Evolutionary conservation across 2,797 vertebrate species (phyloP), one percentile per base, ranked within the genome.

Genomic region (Acrocephalus scirpaceus): DNA sequence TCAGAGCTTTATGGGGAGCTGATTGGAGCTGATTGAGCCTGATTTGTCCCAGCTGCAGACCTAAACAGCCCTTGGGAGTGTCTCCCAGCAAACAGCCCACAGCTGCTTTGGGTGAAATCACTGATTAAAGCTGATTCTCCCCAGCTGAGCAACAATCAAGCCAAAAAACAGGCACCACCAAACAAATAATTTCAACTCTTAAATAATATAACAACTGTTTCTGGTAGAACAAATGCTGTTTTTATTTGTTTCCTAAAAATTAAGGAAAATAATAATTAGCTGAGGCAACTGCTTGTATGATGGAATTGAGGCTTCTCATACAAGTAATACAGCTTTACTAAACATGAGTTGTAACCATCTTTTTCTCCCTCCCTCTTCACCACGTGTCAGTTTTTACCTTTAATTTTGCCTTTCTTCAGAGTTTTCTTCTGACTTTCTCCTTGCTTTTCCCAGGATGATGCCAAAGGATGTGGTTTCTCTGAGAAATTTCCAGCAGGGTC

Each of bases 221-320:
- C 66, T 92, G 80, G 71, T 93, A 90, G 82, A 94, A 91, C 54
- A 92, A 96, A 88, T 40, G 62, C 23, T 76, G 53, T 2, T 84
- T 96, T 96, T 95, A 97, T 95, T 96, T 79, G 48, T 84, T 96
- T 92, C 88, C 89, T 96, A 93, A 88, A 95, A 94, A 88, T 66
- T 54, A 94, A 90, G 85, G 72, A 94, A 91, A 96, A 83, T 80
- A 88, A 73, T 89, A 86, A 84, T 90, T 84, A 95, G 74, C 82
- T 76, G 74, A 86, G 74, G 87, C n/a, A 11, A 88, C 83, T 56
- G 80, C 61, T 95, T 85, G 61, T 65, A 76, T 34, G 78, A 74
- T 54, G 79, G 70, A 90, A 56, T 88, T 61, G 76, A 90, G 48
- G 85, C 74, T 96, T 86, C 64, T 92, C 73, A 69, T 71, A 86